Evolutionary conservation across 2,797 vertebrate species (phyloP).

Genomic region (Lagorchestes hirsutus): DNA sequence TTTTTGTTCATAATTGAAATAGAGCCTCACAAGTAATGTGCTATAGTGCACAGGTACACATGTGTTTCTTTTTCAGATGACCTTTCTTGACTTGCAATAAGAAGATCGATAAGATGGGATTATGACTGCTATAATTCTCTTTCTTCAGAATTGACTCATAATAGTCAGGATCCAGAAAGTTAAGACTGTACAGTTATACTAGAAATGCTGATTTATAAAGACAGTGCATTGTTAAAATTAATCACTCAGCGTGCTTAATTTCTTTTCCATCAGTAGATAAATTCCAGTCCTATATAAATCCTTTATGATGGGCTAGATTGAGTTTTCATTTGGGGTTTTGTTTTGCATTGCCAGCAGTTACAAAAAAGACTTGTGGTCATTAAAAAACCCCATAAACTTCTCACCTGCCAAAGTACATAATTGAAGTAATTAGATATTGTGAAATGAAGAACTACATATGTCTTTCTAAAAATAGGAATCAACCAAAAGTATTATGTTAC

Average conservation of each 20-base stretch:
- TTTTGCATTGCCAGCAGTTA: background rate
- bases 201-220: background rate
- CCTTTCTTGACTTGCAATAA: background rate
- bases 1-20: constrained; percentile 52
- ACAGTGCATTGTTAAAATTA: background rate
- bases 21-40: background rate
- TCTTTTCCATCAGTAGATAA: too few species aligned
- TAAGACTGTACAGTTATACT: background rate
- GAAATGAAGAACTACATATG: constrained; percentile 45
- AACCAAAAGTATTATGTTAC: constrained; percentile 11
- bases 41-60: background rate
- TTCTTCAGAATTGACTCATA: background rate
- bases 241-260: background rate
- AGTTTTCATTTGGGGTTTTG: constrained; percentile 39
- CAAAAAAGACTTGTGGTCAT: constrained; percentile 35
- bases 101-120: background rate
- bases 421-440: constrained; percentile 45
- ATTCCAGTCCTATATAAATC: background rate
- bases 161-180: constrained; percentile 38
- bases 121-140: constrained; percentile 18
- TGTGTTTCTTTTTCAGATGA: background rate
- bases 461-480: constrained; percentile 41
- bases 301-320: constrained; percentile 10
- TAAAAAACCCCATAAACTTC: constrained; percentile 10
- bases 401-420: constrained; percentile 36